phyloP scores from a whole-genome alignment of 2,797 vertebrate genomes.

The Xyrichtys novacula region DNA sequence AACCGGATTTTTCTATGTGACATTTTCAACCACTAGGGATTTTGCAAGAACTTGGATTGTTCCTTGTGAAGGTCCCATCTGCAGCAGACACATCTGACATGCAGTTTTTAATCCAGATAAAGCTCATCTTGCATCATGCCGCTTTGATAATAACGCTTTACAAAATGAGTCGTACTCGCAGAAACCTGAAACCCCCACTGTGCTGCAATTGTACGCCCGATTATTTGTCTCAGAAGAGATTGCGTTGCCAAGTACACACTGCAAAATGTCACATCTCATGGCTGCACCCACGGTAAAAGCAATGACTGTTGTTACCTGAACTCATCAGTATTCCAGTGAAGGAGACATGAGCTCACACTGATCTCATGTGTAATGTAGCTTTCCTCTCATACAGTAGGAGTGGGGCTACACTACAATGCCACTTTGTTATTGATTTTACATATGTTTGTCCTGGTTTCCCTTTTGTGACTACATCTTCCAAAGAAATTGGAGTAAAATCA shows the following conservation, averaged over 20 bases:
- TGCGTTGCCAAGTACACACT: background rate
- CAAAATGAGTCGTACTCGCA: conserved; percentile 14
- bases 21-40: too few relatives aligned
- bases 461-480: background rate
- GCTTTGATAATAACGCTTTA: conserved; percentile 2
- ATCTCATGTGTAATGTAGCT: conserved; percentile 1
- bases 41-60: too few relatives aligned
- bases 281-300: background rate
- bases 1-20: too few relatives aligned
- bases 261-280: background rate
- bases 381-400: background rate
- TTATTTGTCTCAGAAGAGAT: background rate
- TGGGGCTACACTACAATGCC: background rate
- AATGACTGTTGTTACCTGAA: background rate
- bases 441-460: background rate
- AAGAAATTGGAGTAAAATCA: too few relatives aligned
- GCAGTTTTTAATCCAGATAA: background rate
- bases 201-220: background rate
- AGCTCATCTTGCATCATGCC: background rate
- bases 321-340: background rate
- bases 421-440: background rate
- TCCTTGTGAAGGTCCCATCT: too few relatives aligned
- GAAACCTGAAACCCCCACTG: background rate
- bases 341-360: background rate
- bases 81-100: too few relatives aligned